phyloP scores from a whole-genome alignment of 2,797 vertebrate genomes.

The Heterohyrax brucei region DNA sequence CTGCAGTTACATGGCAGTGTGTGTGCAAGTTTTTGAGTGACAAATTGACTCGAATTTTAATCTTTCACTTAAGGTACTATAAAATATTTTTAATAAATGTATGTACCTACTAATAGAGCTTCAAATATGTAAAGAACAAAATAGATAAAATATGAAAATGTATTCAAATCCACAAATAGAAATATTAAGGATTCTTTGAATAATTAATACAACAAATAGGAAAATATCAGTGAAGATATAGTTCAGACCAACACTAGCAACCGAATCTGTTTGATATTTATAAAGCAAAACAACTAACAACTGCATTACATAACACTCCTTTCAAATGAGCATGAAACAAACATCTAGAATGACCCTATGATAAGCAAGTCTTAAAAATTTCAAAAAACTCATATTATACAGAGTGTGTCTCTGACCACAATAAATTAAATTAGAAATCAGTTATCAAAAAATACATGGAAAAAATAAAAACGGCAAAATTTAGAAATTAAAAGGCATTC shows the following conservation, averaged over 20 bases:
- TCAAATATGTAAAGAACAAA: slow-evolving; percentile 2
- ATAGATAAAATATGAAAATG: not conserved
- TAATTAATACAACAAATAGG: not conserved
- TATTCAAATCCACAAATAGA: not conserved
- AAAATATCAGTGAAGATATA: slow-evolving; percentile 24
- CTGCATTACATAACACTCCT: not conserved
- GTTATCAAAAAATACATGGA: not conserved
- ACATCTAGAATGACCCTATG: not conserved
- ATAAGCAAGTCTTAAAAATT: slow-evolving; percentile 3
- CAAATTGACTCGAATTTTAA: too few species aligned
- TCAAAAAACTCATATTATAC: slow-evolving; percentile 41
- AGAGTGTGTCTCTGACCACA: not conserved
- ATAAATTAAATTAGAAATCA: slow-evolving; percentile 35
- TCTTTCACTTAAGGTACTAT: too few species aligned
- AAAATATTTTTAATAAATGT: not conserved
- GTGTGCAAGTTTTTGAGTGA: too few species aligned
- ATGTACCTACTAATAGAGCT: not conserved
- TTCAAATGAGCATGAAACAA: slow-evolving; percentile 9
- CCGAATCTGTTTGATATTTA: slow-evolving; percentile 19
- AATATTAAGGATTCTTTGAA: not conserved
- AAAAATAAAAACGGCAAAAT: slow-evolving; percentile 3
- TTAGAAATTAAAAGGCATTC: slow-evolving; percentile 7
- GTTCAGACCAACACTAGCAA: not conserved
- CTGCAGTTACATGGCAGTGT: too few species aligned
- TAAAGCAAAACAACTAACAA: not conserved